Percentiles rank a stretch among this genome's conserved stretches.
phyloP scores from a whole-genome alignment of 2,888 invertebrate species.

The Strigamia transsilvanica region DNA sequence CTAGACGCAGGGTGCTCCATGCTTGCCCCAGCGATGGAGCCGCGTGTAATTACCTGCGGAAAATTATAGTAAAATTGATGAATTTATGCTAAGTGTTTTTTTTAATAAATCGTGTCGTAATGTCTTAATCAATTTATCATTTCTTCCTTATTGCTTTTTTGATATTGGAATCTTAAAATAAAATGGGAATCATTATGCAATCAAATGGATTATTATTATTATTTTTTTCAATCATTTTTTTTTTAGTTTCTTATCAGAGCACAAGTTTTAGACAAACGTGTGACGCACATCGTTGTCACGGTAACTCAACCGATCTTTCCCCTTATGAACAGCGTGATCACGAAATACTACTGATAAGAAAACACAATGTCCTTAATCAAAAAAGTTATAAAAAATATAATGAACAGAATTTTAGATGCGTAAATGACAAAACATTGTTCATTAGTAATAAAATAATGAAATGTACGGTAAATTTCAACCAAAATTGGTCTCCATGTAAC shows the following conservation, averaged over 20 bases:
- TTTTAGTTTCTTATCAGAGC: not conserved
- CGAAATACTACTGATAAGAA: not conserved
- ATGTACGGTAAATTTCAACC: not conserved
- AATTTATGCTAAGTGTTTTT: not conserved
- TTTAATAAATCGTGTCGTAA: not conserved
- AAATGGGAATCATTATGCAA: not conserved
- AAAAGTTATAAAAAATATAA: not conserved
- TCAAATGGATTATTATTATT: not conserved
- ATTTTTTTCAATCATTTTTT: not conserved
- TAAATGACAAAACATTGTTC: not conserved
- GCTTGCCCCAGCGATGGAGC: constrained; percentile 2
- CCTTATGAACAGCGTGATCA: constrained; percentile 8
- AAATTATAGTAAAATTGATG: not conserved
- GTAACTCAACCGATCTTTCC: constrained; percentile 2
- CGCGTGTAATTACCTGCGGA: not conserved
- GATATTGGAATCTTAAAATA: not conserved
- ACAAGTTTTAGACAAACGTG: constrained; percentile 8
- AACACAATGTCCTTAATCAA: constrained; percentile 8
- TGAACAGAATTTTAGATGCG: not conserved
- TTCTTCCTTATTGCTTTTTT: constrained; percentile 8
- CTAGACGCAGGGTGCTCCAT: not conserved
- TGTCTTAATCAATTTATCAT: not conserved
- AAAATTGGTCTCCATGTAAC: too few species aligned
- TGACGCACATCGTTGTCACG: not conserved
- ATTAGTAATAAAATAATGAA: not conserved